Conservation (phyloP, 1,140 invertebrate genomes). For the Drosophila malerkotliana region DNA sequence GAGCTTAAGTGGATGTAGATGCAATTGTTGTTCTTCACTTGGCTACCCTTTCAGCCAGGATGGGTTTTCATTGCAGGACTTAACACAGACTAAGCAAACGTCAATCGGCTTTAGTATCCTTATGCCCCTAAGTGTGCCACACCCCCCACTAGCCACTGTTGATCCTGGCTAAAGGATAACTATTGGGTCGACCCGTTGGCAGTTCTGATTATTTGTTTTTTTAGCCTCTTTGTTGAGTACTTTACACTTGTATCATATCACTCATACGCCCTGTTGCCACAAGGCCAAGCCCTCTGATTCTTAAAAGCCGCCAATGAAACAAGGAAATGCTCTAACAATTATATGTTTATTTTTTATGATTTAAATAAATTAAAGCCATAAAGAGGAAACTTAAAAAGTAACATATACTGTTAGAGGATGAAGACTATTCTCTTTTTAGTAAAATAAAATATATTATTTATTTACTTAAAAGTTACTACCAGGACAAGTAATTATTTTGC, state of each 20-base stretch:
- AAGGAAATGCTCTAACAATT: background rate
- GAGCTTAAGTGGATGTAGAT: slow-evolving; percentile 32
- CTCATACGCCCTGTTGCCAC: slow-evolving; percentile 33
- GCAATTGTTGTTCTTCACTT: slow-evolving; percentile 63
- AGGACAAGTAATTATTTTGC: background rate
- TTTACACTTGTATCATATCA: slow-evolving; percentile 80
- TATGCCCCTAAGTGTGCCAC: background rate
- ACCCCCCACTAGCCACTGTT: too few relatives aligned
- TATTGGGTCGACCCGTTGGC: slow-evolving; percentile 18
- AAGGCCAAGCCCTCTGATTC: background rate
- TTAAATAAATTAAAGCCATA: too few relatives aligned
- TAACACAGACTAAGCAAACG: slow-evolving; percentile 45
- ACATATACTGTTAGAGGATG: too few relatives aligned
- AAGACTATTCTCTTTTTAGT: too few relatives aligned
- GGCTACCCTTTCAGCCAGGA: slow-evolving; percentile 42
- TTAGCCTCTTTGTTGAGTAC: slow-evolving; percentile 40
- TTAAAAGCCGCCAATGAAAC: slow-evolving; percentile 9
- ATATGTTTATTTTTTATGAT: too few relatives aligned
- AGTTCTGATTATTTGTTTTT: background rate
- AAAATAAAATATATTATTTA: too few relatives aligned
- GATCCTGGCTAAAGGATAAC: slow-evolving; percentile 16
- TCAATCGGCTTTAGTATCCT: slow-evolving; percentile 38
- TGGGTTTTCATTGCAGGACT: slow-evolving; percentile 41
- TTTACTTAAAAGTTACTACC: too few relatives aligned
- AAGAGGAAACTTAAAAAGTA: too few relatives aligned